Conservation (phyloP, 1,140 invertebrate species). For the Aphelinus certus region DNA sequence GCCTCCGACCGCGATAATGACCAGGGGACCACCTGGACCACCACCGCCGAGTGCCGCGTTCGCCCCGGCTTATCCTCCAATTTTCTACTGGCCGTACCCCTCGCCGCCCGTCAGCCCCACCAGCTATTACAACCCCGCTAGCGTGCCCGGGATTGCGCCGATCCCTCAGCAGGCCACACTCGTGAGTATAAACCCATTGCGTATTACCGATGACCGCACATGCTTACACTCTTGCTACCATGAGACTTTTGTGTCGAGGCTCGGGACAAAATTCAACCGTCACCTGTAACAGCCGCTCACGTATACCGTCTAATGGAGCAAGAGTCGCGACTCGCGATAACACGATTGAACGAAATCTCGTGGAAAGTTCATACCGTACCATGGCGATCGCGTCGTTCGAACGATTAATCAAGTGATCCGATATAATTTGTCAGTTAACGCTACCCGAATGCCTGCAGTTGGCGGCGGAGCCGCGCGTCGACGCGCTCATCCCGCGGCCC, state of each 20-base stretch:
- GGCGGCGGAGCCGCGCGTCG: slow-evolving; percentile 66
- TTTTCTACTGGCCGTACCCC: slow-evolving; percentile 91
- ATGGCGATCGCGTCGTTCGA: background rate
- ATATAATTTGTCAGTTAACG: slow-evolving; percentile 58
- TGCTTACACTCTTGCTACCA: no score
- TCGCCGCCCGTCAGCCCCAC: slow-evolving; percentile 91
- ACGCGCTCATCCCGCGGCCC: slow-evolving; percentile 67
- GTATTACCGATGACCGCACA: no score
- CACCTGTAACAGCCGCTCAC: no score
- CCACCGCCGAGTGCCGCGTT: slow-evolving; percentile 67
- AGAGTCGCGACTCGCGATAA: no score
- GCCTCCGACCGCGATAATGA: slow-evolving; percentile 53
- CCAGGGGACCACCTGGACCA: slow-evolving; percentile 49
- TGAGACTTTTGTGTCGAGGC: no score
- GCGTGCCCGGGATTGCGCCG: slow-evolving; percentile 56
- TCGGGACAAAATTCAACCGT: no score
- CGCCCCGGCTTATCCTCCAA: slow-evolving; percentile 68
- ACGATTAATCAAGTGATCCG: background rate
- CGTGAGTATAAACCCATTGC: slow-evolving; percentile 44
- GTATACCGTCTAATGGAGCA: no score
- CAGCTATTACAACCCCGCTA: slow-evolving; percentile 75
- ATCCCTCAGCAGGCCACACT: slow-evolving; percentile 59
- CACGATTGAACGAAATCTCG: no score
- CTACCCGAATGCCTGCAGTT: slow-evolving; percentile 69
- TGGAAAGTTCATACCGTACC: background rate